These are phyloP conservation scores for Micrastur ruficollis DNA, from an alignment of 2,797 vertebrate genomes.

Conservation along the genomic window DNA sequence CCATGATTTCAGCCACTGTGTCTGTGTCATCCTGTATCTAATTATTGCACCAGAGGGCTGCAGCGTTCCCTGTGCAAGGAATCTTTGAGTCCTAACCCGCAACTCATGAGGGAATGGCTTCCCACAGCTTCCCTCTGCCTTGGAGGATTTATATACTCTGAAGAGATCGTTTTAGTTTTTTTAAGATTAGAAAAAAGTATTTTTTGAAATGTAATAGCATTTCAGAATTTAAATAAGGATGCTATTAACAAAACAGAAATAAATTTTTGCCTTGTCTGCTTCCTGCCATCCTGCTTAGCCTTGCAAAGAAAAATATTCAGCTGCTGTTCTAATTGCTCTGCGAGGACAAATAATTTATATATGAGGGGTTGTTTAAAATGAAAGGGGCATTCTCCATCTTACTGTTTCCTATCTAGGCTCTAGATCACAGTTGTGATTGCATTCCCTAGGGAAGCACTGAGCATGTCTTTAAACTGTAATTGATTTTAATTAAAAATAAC, in stretches of 20 bases:
- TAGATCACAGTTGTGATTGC: background rate
- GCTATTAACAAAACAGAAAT: constrained; percentile 1
- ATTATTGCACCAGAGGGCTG: constrained; percentile 31
- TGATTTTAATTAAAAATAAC: constrained; percentile 22
- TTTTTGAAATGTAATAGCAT: background rate
- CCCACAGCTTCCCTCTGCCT: background rate
- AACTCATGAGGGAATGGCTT: background rate
- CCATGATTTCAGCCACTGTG: constrained; percentile 2
- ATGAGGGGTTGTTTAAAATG: constrained; percentile 11
- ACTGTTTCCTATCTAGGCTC: background rate
- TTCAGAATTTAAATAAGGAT: constrained; percentile 30
- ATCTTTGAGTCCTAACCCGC: background rate
- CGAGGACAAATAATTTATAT: constrained; percentile 28
- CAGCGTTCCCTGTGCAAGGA: background rate
- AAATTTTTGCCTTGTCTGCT: background rate
- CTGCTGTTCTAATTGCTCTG: constrained; percentile 20
- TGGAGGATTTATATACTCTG: background rate
- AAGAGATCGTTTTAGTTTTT: constrained; percentile 17
- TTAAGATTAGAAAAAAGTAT: background rate
- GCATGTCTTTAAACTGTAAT: background rate
- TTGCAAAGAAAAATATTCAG: background rate
- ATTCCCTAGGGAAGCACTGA: background rate
- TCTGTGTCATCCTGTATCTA: constrained; percentile 4
- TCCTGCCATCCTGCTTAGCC: background rate
- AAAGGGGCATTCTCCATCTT: background rate